Base-by-base conservation (phyloP, 2,888 invertebrate species). In the Troides aeacus region DNA sequence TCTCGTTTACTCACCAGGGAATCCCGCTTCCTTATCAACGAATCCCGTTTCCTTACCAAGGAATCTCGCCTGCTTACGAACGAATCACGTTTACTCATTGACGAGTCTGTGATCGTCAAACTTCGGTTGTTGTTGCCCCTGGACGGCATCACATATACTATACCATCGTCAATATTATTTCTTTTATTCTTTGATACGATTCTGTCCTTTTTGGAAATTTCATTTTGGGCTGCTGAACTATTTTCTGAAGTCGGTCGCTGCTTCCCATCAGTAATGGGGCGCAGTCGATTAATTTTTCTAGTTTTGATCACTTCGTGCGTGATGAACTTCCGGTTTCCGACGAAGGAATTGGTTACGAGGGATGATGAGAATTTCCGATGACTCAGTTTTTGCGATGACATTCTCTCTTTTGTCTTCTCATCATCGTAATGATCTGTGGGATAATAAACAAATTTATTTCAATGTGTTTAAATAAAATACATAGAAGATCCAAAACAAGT, bases 301-400 rank as follows among this genome's bases (percentile, higher is more conserved):
- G 50, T 66, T 62, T 61, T 70, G 24, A 59, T 30, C n/a, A 66
- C 10, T 24, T 66, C 62, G 6, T 65, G 69, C 0, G 69, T 69
- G 24, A 69, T 17, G 17, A 65, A 42, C 18, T 66, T 66, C 18
- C 62, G 66, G 17, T 70, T 70, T 2, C 70, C 70, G 5, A 66
- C 21, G 3, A 62, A 8, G 3, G 70, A 66, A 17, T n/a, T 70
- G 7, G 62, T 70, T 36, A 62, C 8, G 21, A 62, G 18, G 0
- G 69, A 61, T n/a, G 70, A 59, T 4, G 65, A 39, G 23, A 58
- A 61, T 56, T 62, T 62, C 4, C 58, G n/a, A 5, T 63, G 58
- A 0, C 42, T 66, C 21, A 18, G 15, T 7, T 53, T 50, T 36
- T 24, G 42, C 17, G 59, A 60, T 10, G 66, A 30, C 6, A n/a